Conservation (phyloP, 2,797 vertebrate genomes). For the Picus viridis region DNA sequence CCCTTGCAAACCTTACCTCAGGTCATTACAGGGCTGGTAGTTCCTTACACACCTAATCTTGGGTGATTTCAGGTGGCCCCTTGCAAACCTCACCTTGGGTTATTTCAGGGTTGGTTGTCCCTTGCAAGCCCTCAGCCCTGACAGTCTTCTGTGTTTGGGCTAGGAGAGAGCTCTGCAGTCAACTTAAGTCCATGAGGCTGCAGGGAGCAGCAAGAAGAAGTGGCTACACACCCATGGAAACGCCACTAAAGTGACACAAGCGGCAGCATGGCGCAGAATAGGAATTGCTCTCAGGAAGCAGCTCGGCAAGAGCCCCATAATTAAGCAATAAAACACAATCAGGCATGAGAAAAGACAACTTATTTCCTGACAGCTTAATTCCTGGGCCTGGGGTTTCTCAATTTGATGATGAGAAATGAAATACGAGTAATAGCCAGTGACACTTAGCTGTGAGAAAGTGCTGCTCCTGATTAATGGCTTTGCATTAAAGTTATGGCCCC, state of each 20-base stretch:
- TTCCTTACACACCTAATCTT: too few species aligned
- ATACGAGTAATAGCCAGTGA: slow-evolving; percentile 38
- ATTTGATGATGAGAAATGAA: slow-evolving; percentile 61
- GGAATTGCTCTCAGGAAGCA: slow-evolving; percentile 40
- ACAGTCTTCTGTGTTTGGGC: not conserved
- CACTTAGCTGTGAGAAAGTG: slow-evolving; percentile 5
- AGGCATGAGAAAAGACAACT: slow-evolving; percentile 45
- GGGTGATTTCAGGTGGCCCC: too few species aligned
- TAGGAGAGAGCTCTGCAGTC: not conserved
- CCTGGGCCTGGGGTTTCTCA: slow-evolving; percentile 7
- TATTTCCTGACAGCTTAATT: slow-evolving; percentile 63
- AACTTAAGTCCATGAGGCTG: not conserved
- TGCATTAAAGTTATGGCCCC: slow-evolving; percentile 49
- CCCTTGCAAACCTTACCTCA: too few species aligned
- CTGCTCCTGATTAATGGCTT: slow-evolving; percentile 34
- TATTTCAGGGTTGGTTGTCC: not conserved
- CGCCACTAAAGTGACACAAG: not conserved
- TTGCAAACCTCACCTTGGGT: too few species aligned
- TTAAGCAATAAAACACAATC: slow-evolving; percentile 64
- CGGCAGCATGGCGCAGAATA: accelerated
- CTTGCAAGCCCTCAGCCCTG: not conserved
- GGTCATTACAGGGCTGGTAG: too few species aligned
- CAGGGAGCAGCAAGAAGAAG: not conserved
- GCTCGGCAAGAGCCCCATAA: slow-evolving; percentile 24
- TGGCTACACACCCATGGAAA: slow-evolving; percentile 8